A percentile compares a stretch with the other conserved stretches of the same genome.
phyloP scores from a whole-genome alignment of 2,797 vertebrate genomes.

The Ptychobarbus kaznakovi region DNA sequence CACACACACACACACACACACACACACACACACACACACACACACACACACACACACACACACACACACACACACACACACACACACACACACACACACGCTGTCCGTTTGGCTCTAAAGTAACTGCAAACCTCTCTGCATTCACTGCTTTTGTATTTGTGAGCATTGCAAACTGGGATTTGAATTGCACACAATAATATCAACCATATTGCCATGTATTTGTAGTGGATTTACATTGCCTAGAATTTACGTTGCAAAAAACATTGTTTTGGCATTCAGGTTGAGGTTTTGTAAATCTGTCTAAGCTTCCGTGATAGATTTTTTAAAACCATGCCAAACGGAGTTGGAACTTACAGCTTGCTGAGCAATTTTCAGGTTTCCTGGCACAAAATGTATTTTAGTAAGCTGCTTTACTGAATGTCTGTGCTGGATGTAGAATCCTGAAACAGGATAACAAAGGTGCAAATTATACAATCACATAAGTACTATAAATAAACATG shows the following conservation, averaged over 20 bases:
- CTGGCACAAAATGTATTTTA: conserved; percentile 22
- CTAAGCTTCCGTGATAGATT: conserved; percentile 13
- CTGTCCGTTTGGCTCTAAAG: conserved; percentile 5
- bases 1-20: conserved; percentile 8
- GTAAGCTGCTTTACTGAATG: conserved; percentile 42
- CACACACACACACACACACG: not conserved
- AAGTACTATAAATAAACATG: conserved; percentile 1
- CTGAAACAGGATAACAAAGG: conserved; percentile 18
- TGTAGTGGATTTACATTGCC: conserved; percentile 12
- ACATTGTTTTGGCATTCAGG: not conserved
- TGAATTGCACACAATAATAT: not conserved
- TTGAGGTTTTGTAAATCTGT: conserved; percentile 40
- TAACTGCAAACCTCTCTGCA: not conserved
- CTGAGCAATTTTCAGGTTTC: conserved; percentile 16
- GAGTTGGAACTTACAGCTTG: conserved; percentile 14
- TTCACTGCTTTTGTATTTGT: not conserved
- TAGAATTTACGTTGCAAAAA: not conserved
- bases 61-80: not conserved
- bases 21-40: not conserved
- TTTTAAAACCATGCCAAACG: conserved; percentile 16
- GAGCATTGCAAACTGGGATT: conserved; percentile 9
- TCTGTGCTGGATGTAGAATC: conserved; percentile 17
- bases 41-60: not conserved
- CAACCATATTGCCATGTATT: not conserved
- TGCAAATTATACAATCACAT: conserved; percentile 26